These are phyloP conservation scores for Fratercula arctica DNA, from an alignment of 2,797 vertebrate genomes.

Conservation along the genomic window DNA sequence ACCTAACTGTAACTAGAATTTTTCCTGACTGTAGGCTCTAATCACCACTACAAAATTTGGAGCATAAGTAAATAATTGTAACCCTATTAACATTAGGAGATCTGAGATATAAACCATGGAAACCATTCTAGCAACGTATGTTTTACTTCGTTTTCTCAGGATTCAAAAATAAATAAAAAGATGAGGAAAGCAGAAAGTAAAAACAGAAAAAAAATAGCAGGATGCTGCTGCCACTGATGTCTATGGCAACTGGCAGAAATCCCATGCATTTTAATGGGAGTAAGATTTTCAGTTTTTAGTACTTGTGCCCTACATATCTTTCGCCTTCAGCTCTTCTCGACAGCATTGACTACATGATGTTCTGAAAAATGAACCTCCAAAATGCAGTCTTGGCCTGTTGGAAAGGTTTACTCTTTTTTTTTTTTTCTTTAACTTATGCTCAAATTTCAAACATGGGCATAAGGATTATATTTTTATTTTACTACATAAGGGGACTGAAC, in stretches of 20 bases:
- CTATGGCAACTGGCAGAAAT: slow-evolving; percentile 64
- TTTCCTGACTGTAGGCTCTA: neutral
- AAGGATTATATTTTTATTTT: slow-evolving; percentile 71
- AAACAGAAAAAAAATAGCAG: slow-evolving; percentile 25
- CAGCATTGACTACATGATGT: slow-evolving; percentile 51
- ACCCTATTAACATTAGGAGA: neutral
- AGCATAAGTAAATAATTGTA: neutral
- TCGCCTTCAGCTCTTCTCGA: slow-evolving; percentile 42
- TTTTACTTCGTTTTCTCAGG: neutral
- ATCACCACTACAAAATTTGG: neutral
- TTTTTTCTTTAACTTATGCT: slow-evolving; percentile 30
- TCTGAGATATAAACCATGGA: neutral
- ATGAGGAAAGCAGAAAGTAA: slow-evolving; percentile 26
- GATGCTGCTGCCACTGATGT: slow-evolving; percentile 57
- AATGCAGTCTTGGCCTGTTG: slow-evolving; percentile 42
- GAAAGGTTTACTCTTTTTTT: slow-evolving; percentile 10
- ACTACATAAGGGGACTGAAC: slow-evolving; percentile 50
- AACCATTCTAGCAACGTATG: neutral
- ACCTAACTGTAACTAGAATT: neutral
- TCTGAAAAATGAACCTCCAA: slow-evolving; percentile 49
- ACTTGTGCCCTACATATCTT: slow-evolving; percentile 64
- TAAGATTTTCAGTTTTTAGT: slow-evolving; percentile 63
- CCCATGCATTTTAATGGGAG: slow-evolving; percentile 55
- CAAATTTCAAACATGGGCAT: slow-evolving; percentile 53
- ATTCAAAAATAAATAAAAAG: slow-evolving; percentile 32